Evolutionary conservation across 2,888 invertebrate species (phyloP).

Genomic region (Pristionchus mayeri): DNA sequence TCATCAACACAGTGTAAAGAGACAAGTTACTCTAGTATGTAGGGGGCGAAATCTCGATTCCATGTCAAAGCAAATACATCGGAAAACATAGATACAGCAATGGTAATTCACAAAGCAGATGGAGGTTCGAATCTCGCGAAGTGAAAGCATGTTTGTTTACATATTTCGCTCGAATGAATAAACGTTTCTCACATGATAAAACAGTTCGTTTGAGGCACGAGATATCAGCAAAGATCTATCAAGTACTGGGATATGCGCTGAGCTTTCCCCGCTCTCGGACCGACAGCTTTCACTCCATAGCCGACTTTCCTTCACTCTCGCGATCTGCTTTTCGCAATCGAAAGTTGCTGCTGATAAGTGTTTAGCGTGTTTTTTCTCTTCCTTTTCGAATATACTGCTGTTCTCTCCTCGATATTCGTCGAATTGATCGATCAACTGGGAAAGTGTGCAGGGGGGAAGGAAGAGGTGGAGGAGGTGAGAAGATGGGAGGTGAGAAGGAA

Average conservation of each 20-base stretch:
- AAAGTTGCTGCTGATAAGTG: background rate
- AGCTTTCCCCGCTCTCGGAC: conserved; percentile 21
- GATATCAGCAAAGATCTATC: conserved; percentile 9
- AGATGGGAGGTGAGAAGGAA: conserved; percentile 10
- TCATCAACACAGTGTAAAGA: conserved; percentile 20
- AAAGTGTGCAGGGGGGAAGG: background rate
- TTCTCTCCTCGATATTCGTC: background rate
- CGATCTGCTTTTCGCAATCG: background rate
- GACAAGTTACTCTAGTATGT: background rate
- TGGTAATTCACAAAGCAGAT: background rate
- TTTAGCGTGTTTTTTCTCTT: background rate
- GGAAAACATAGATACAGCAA: background rate
- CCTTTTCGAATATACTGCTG: conserved; percentile 16
- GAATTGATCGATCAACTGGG: conserved; percentile 1
- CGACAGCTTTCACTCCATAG: conserved; percentile 18
- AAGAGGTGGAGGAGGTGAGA: background rate
- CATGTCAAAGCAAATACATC: background rate
- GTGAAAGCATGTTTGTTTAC: background rate
- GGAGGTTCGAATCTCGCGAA: conserved; percentile 22
- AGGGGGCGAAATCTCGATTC: background rate
- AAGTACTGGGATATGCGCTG: background rate
- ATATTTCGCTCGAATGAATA: background rate
- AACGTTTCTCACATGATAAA: background rate
- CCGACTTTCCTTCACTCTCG: conserved; percentile 25
- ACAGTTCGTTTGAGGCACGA: background rate